Base-by-base conservation (phyloP, 2,113 vertebrate genomes). In the Psilopsiagon aurifrons region DNA sequence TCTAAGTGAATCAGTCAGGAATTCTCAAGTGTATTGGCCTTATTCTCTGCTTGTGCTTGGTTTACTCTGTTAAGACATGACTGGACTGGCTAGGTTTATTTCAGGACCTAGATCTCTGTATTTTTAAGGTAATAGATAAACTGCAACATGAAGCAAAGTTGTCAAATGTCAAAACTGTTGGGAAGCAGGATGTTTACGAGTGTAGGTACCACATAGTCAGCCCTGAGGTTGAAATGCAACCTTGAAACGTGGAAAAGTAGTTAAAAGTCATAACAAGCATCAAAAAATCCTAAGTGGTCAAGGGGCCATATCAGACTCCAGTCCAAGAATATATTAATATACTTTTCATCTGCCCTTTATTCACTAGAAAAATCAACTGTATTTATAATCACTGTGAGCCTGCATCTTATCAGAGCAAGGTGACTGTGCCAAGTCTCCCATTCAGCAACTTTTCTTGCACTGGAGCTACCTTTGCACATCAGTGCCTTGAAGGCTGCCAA, bases 401-500 rank as follows among this genome's bases (percentile, higher is more conserved):
- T 76, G 25, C 16, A 43, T 52, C 71, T 86, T 59, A 11, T 39
- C 63, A 80, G 84, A 82, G 15, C 7, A 11, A 89, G 37, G 44
- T 54, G 77, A 57, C 66, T 5, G 1, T 20, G 15, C 39, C 4
- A 8, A 29, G 9, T 54, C 19, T 17, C 17, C 17, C 1, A 1
- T 24, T 47, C 4, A 0, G 47, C 46, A 71, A 60, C 35, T 71
- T 70, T 88, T 67, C 17, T 67, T 7, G 0, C 71, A 27, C 27
- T 0, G 1, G 51, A 54, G 29, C 29, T 54, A 33, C 57, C 25
- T 66, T 90, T 52, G 44, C 44, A 28, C 18, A 23, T 43, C 39
- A 52, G 37, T 41, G 37, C 55, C 66, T 59, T 31, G 25, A 18
- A 33, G 47, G 44, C 67, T 69, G 55, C 54, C 25, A 46, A 29